Evolutionary conservation across 2,888 invertebrate genomes (phyloP).

Genomic region (Rhimphoctona megacephalus): DNA sequence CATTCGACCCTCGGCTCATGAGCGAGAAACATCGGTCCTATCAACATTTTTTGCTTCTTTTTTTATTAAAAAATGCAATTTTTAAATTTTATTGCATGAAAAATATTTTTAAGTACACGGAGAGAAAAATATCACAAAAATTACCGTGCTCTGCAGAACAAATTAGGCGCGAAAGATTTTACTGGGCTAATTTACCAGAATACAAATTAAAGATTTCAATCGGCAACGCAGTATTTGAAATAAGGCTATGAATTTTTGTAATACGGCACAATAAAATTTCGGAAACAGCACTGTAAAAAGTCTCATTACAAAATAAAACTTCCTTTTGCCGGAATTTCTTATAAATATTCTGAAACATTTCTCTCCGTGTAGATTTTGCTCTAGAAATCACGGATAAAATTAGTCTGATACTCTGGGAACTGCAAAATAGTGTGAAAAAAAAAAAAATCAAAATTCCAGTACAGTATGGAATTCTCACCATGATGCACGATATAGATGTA

Average conservation of each 20-base stretch:
- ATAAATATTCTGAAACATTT: too few relatives aligned
- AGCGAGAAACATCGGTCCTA: slow-evolving; percentile 24
- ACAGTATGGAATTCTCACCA: background rate
- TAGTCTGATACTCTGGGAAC: background rate
- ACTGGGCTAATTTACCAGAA: too few relatives aligned
- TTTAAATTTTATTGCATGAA: background rate
- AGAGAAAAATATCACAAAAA: too few relatives aligned
- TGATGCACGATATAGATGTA: background rate
- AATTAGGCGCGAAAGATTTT: too few relatives aligned
- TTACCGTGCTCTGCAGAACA: too few relatives aligned
- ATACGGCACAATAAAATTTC: too few relatives aligned
- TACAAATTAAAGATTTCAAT: too few relatives aligned
- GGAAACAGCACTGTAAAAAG: too few relatives aligned
- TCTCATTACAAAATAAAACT: too few relatives aligned
- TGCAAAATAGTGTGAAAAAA: background rate
- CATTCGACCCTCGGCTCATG: slow-evolving; percentile 42
- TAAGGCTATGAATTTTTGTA: too few relatives aligned
- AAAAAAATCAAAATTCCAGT: background rate
- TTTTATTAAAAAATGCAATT: background rate
- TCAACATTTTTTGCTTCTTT: background rate
- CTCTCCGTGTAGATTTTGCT: background rate
- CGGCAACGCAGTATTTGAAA: too few relatives aligned
- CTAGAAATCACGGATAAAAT: background rate
- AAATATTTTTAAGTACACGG: background rate
- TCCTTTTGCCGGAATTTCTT: too few relatives aligned